Conservation (phyloP, 2,113 vertebrate genomes). For the Chlamydotis undulata region DNA sequence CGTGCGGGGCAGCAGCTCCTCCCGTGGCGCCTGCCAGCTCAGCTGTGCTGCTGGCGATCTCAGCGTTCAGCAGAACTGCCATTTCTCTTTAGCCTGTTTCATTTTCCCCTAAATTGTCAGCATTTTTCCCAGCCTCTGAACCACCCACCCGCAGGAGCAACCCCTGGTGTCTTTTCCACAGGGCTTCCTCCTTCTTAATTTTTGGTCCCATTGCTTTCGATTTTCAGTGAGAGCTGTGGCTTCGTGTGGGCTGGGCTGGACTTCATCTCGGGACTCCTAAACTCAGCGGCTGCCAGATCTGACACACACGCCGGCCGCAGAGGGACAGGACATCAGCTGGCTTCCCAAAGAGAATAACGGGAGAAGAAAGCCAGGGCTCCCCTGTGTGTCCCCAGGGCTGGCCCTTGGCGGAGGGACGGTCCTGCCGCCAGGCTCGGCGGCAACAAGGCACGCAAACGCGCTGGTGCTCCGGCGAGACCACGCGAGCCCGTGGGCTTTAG, state of each 20-base stretch:
- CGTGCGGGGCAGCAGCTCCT: not conserved
- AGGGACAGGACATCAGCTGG: not conserved
- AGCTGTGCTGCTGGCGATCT: not conserved
- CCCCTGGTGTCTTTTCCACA: accelerated
- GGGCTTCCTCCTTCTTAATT: not conserved
- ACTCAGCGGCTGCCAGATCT: not conserved
- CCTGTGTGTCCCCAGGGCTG: too few species aligned
- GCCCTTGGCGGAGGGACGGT: not conserved
- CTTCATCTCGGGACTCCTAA: not conserved
- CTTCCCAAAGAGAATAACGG: not conserved
- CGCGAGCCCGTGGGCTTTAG: not conserved
- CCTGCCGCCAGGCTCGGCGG: accelerated
- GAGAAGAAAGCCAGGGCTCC: not conserved
- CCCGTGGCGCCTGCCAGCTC: not conserved
- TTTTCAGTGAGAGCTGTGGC: not conserved
- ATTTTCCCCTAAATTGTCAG: constrained; percentile 40
- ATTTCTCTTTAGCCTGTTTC: constrained; percentile 28
- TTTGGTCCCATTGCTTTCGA: not conserved
- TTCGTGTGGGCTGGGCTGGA: not conserved
- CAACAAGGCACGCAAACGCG: accelerated
- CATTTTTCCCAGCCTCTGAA: not conserved
- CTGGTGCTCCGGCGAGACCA: not conserved
- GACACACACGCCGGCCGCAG: not conserved
- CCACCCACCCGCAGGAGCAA: not conserved
- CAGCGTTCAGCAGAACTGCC: not conserved